phyloP scores from a whole-genome alignment of 2,888 invertebrate genomes.

The Blastobasis lacticolella region DNA sequence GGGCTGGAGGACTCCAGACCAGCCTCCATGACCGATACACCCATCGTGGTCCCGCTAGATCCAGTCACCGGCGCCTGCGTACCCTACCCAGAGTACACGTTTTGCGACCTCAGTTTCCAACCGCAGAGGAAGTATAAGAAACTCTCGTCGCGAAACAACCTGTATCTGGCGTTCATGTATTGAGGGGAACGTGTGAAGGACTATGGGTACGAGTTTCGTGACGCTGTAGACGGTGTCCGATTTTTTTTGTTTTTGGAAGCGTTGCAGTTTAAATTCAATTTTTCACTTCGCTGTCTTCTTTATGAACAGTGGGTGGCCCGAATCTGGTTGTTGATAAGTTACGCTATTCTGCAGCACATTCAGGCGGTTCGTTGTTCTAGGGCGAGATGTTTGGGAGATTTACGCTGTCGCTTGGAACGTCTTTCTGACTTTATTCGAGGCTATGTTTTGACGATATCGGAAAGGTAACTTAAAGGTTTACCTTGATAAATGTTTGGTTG shows the following conservation, averaged over 20 bases:
- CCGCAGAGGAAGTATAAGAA: slow-evolving; percentile 43
- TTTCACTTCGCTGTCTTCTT: slow-evolving; percentile 45
- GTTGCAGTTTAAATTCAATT: slow-evolving; percentile 25
- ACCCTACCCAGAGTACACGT: slow-evolving; percentile 56
- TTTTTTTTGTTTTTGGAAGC: slow-evolving; percentile 18
- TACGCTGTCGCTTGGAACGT: too few species aligned
- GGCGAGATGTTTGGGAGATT: too few species aligned
- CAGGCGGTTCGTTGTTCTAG: too few species aligned
- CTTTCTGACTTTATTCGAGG: too few species aligned
- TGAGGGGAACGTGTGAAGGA: slow-evolving; percentile 5
- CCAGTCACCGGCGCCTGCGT: slow-evolving; percentile 51
- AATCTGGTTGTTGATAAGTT: slow-evolving; percentile 53
- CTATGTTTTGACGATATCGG: too few species aligned
- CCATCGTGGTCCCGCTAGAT: slow-evolving; percentile 54
- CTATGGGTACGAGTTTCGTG: slow-evolving; percentile 68
- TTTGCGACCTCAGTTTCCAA: slow-evolving; percentile 45
- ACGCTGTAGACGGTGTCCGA: slow-evolving; percentile 40
- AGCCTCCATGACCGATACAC: slow-evolving; percentile 56
- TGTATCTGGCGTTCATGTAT: slow-evolving; percentile 72
- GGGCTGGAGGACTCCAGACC: slow-evolving; percentile 29
- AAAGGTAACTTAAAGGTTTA: too few species aligned
- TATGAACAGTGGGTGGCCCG: slow-evolving; percentile 60
- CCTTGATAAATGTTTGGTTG: too few species aligned
- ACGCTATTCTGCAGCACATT: too few species aligned
- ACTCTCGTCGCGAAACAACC: slow-evolving; percentile 47